These are phyloP conservation scores for Caenorhabditis drosophilae DNA, from an alignment of 2,888 invertebrate genomes.

Conservation along the genomic window DNA sequence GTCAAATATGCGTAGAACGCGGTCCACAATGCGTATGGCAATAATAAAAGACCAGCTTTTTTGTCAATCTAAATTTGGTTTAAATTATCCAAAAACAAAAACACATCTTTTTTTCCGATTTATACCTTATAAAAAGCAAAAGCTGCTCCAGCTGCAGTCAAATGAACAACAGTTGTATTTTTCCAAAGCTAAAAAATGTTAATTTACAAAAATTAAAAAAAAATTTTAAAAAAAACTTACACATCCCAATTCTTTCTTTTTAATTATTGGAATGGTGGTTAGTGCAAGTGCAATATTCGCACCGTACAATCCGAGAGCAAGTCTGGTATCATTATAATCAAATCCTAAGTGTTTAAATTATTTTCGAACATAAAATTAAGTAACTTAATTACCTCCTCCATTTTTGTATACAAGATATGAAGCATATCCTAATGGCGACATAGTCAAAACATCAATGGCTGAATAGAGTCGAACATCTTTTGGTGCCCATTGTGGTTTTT, in stretches of 20 bases:
- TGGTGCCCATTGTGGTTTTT: constrained; percentile 59
- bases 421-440: constrained; percentile 64
- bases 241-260: constrained; percentile 55
- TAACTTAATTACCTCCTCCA: constrained; percentile 58
- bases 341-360: constrained; percentile 45
- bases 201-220: neutral
- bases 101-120: neutral
- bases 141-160: constrained; percentile 55
- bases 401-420: constrained; percentile 65
- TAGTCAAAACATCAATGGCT: constrained; percentile 53
- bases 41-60: constrained; percentile 52
- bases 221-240: constrained; percentile 15
- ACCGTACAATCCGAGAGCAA: constrained; percentile 60
- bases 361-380: neutral
- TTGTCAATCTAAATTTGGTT: constrained; percentile 54
- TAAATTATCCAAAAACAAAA: neutral
- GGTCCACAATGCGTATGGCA: constrained; percentile 60
- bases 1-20: constrained; percentile 57
- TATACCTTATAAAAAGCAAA: constrained; percentile 58
- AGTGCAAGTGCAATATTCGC: constrained; percentile 49
- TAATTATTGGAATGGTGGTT: constrained; percentile 53
- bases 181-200: constrained; percentile 48
- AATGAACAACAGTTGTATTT: constrained; percentile 51
- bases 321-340: constrained; percentile 62
- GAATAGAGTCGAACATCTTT: constrained; percentile 52